Conservation (phyloP, 37 sponge, comb jelly and placozoan species). For the Ianthella basta region DNA sequence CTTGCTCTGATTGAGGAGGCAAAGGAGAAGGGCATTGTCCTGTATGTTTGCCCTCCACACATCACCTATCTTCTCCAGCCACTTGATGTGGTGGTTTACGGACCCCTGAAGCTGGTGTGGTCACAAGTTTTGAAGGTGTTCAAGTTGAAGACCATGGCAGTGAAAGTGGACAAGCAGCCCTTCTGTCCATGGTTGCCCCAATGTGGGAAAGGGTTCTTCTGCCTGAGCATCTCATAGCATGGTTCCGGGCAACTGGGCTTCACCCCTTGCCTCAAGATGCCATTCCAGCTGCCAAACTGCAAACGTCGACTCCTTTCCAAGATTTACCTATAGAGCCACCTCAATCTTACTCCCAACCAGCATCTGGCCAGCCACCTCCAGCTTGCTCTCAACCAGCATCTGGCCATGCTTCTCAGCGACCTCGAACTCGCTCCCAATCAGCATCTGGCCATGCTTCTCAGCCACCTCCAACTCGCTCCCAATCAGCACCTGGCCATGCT, state of each 20-base stretch:
- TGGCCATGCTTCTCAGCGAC: no score
- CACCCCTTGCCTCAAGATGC: conserved; percentile 28
- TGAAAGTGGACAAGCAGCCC: neutral
- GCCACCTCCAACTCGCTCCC: no score
- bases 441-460: no score
- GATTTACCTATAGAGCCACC: no score
- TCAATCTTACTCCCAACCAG: no score
- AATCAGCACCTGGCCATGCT: no score
- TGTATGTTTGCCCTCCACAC: neutral
- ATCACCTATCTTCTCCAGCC: conserved; percentile 12
- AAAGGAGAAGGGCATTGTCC: neutral
- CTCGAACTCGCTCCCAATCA: no score
- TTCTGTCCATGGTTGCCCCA: neutral
- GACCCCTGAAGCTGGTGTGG: conserved; percentile 31
- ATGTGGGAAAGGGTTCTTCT: conserved; percentile 20
- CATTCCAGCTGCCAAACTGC: no score
- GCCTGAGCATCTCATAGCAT: conserved; percentile 14
- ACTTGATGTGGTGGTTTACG: conserved; percentile 33
- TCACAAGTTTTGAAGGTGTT: conserved; percentile 10
- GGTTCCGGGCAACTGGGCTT: neutral
- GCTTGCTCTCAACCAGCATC: no score
- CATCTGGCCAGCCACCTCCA: no score
- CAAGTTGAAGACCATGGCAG: conserved; percentile 6
- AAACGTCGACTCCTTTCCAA: no score
- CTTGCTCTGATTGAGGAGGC: neutral